Base-by-base conservation (phyloP, 2,113 vertebrate genomes). In the Pleuronectes platessa region DNA sequence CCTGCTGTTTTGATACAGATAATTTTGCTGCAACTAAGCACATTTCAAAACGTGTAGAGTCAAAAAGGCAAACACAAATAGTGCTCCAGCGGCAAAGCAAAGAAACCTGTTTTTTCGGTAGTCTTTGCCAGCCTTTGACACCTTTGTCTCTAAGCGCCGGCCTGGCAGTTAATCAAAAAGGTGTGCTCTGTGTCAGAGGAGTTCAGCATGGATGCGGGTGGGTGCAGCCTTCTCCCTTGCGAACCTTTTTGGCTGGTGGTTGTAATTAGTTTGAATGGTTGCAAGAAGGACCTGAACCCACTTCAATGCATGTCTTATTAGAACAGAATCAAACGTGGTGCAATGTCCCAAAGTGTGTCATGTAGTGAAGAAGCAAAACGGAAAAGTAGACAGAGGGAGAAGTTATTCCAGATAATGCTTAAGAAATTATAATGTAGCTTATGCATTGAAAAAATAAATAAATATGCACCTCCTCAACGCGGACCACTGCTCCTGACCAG, bases 81-180 rank as follows among this genome's bases (percentile, higher is more conserved):
- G 24, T 13, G 56, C 47, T 62, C 26, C 5, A 26, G 45, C 15
- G 11, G 63, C 53, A 58, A 68, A 76, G 47, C 24, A 53, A 35
- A 64, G 63, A 86, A 92, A 92, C 88, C 84, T 1, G 89, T 90
- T 92, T 89, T 88, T 87, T 91, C 87, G 86, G 87, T 91, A 40
- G 14, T 74, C 80, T 72, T 76, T 90, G 89, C 89, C 91, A 92
- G 53, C 71, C 78, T 59, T 74, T 9, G 14, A 74, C 59, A 78
- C 82, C 62, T 85, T 82, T 87, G 87, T 90, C 71, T 87, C 5
- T 7, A 18, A 71, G 74, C 37, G 2, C 42, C 24, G 40, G 26
- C 49, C 78, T 89, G 85, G 87, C 87, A 86, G 27, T 67, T 54
- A 7, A 76, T 88, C 80, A 88, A 70, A 75, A 89, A 88, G 83